Base-by-base conservation (phyloP, 2,797 vertebrate species). In the Kryptopterus vitreolus region DNA sequence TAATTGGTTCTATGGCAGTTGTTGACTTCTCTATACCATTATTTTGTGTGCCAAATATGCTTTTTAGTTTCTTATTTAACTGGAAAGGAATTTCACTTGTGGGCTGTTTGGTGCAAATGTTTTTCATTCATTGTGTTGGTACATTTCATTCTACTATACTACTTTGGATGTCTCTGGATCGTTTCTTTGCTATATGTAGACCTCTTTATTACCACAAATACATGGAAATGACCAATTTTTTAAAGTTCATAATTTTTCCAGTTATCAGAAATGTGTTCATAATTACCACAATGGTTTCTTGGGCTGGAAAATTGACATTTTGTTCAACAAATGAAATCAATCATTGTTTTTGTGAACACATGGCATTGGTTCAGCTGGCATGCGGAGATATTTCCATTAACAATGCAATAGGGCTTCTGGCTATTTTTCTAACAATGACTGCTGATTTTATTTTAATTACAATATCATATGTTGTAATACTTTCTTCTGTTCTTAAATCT, bases 281-380 rank as follows among this genome's bases (percentile, higher is more conserved):
- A 11, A n/a, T 81, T 46, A 20, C 74, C 0, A 11, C 52, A 43
- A 13, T 89, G 0, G 83, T 89, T 22, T 26, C 0, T 16, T 57
- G 87, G 55, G 87, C 86, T 4, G 84, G 86, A 43, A 22, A 8
- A 4, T 46, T 90, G 0, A 13, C 82, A 0, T 94, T 88, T 72
- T 93, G 91, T 62, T 61, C 29, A 3, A 73, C 33, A 4, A 87
- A 88, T 61, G 81, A 31, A 0, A 89, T 92, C 31, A 71, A 86
- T 15, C 90, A 91, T 55, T 91, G 90, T 52, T 92, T 91, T 88
- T 92, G 91, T 78, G 92, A 93, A 33, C 91, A 93, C 78, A 93
- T 92, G 92, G 87, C 90, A 0, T 68, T 92, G 15, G 76, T 77
- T 77, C 76, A 77, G 48, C 22, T 77, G 22, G 76, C 76, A 66